These are phyloP conservation scores for Planiliza haematocheilus DNA, from an alignment of 2,113 vertebrate genomes.

Conservation along the genomic window DNA sequence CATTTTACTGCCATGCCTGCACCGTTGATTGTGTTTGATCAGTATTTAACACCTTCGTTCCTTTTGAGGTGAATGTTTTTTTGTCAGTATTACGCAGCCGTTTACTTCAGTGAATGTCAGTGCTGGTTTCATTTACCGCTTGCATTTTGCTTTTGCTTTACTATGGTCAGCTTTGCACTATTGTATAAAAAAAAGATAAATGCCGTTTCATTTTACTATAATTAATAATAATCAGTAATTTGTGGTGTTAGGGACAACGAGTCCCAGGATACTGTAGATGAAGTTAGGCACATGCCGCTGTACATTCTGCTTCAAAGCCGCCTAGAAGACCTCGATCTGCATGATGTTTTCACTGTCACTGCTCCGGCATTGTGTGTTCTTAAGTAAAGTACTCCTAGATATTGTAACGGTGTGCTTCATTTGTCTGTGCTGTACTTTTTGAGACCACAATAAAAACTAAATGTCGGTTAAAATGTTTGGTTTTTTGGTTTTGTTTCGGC, in stretches of 20 bases:
- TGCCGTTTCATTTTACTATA: slow-evolving; percentile 48
- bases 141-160: slow-evolving; percentile 51
- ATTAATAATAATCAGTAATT: slow-evolving; percentile 37
- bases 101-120: slow-evolving; percentile 64
- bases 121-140: slow-evolving; percentile 45
- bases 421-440: slow-evolving; percentile 77
- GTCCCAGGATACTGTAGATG: slow-evolving; percentile 53
- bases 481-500: not conserved
- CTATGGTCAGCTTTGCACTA: slow-evolving; percentile 62
- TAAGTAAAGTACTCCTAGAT: slow-evolving; percentile 48
- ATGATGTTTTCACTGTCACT: slow-evolving; percentile 64
- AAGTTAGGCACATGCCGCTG: slow-evolving; percentile 67
- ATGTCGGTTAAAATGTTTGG: slow-evolving; percentile 27
- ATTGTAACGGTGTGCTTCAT: slow-evolving; percentile 64
- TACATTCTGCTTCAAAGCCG: slow-evolving; percentile 71
- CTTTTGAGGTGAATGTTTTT: slow-evolving; percentile 66
- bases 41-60: slow-evolving; percentile 40
- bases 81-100: slow-evolving; percentile 52
- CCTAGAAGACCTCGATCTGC: slow-evolving; percentile 63
- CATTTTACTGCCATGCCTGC: slow-evolving; percentile 60
- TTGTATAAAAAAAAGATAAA: slow-evolving; percentile 32
- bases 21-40: slow-evolving; percentile 64
- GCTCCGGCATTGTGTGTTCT: slow-evolving; percentile 42
- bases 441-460: slow-evolving; percentile 73
- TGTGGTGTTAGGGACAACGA: slow-evolving; percentile 30